These are phyloP conservation scores for Mormyrops boulengeri DNA, from an alignment of 2,797 vertebrate genomes.

Conservation along the genomic window DNA sequence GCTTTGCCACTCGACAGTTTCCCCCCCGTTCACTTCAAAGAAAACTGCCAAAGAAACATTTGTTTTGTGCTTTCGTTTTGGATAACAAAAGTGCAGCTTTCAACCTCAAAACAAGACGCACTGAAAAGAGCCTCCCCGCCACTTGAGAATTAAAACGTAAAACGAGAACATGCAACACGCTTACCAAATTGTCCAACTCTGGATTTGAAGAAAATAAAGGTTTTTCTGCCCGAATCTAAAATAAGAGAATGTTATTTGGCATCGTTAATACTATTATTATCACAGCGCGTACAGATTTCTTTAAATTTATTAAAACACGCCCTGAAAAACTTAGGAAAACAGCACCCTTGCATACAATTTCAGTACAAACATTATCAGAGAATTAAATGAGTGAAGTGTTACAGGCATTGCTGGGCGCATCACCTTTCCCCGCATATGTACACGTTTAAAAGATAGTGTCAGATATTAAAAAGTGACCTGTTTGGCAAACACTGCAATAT, in stretches of 20 bases:
- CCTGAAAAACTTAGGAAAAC: not conserved
- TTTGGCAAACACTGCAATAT: conserved; percentile 99
- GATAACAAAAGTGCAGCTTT: conserved; percentile 32
- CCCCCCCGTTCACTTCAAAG: conserved; percentile 44
- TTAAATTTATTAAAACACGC: not conserved
- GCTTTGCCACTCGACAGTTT: conserved; percentile 46
- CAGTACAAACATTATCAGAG: not conserved
- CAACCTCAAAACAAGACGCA: conserved; percentile 24
- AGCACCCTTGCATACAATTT: not conserved
- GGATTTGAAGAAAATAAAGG: conserved; percentile 99
- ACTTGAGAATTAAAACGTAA: conserved; percentile 22
- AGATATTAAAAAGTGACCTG: conserved; percentile 70
- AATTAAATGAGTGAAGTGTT: not conserved
- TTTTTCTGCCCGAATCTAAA: conserved; percentile 96
- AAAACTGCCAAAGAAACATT: conserved; percentile 31
- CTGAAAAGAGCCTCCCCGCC: conserved; percentile 14
- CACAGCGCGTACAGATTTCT: not conserved
- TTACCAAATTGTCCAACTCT: conserved; percentile 99
- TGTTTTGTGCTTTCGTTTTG: conserved; percentile 43
- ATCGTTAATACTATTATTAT: not conserved
- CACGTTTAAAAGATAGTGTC: not conserved
- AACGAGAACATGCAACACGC: conserved; percentile 43
- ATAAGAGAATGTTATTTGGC: conserved; percentile 33
- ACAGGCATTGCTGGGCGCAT: not conserved
- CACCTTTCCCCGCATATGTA: not conserved